Percentiles rank a stretch among this genome's conserved stretches.
Evolutionary conservation across 2,113 vertebrate genomes (phyloP).

Genomic region (Saiga tatarica): DNA sequence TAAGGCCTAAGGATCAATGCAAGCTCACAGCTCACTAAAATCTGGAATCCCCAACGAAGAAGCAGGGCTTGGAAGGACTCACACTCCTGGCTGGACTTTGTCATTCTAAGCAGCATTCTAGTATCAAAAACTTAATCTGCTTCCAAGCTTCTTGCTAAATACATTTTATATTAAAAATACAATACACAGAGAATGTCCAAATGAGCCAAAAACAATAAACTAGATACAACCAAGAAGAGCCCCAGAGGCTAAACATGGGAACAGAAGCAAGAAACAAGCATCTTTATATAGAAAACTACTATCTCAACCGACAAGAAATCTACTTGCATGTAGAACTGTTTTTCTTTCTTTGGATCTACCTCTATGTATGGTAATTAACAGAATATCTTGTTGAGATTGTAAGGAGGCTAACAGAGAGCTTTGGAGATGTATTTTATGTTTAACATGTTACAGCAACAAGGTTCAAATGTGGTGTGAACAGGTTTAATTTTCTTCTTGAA

Average conservation of each 20-base stretch:
- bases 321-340: not conserved
- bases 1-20: not conserved
- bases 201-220: slow-evolving; percentile 47
- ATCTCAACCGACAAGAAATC: not conserved
- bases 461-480: not conserved
- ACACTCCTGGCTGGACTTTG: not conserved
- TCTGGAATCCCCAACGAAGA: not conserved
- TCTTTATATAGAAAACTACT: not conserved
- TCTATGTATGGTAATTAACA: not conserved
- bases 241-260: not conserved
- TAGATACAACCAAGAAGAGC: slow-evolving; percentile 39
- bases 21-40: not conserved
- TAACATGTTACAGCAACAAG: not conserved
- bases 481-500: not conserved
- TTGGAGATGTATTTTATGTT: too few species aligned
- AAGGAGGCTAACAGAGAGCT: not conserved
- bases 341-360: slow-evolving; percentile 11
- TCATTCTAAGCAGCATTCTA: not conserved
- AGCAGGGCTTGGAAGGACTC: not conserved
- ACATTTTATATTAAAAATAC: slow-evolving; percentile 53
- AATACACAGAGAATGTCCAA: slow-evolving; percentile 11
- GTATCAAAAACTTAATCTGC: not conserved
- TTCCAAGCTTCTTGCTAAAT: slow-evolving; percentile 28
- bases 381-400: not conserved
- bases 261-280: slow-evolving; percentile 25